Evolutionary conservation across 2,888 invertebrate species (phyloP).

Genomic region (Vanessa cardui): DNA sequence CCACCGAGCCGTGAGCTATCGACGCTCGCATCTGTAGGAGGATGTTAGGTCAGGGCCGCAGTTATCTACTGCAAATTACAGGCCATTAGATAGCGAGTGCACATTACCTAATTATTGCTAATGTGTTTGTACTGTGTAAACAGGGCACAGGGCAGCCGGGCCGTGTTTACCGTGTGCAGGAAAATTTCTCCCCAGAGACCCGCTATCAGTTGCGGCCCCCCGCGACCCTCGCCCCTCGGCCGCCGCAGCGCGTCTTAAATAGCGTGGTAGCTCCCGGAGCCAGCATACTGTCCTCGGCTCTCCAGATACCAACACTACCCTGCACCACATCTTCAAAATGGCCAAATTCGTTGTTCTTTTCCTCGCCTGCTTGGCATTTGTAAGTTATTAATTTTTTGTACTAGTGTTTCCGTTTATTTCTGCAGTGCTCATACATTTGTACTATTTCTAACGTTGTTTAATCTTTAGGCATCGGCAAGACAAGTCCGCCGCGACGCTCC

Average conservation of each 20-base stretch:
- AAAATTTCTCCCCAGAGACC: conserved; percentile 42
- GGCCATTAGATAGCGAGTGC: conserved; percentile 30
- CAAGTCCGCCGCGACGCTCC: conserved; percentile 62
- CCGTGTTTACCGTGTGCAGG: conserved; percentile 43
- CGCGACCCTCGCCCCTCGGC: conserved; percentile 28
- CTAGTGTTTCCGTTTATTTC: background rate
- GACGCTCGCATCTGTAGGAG: conserved; percentile 6
- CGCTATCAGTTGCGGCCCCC: conserved; percentile 36
- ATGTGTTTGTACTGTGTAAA: conserved; percentile 41
- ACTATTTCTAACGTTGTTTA: background rate
- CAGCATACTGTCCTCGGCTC: conserved; percentile 36
- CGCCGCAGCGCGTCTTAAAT: conserved; percentile 45
- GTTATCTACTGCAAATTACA: conserved; percentile 21
- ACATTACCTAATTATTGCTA: conserved; percentile 39
- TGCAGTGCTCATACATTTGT: background rate
- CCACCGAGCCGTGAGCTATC: background rate
- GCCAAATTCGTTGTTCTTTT: conserved; percentile 61
- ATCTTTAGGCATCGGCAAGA: conserved; percentile 54
- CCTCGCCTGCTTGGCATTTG: conserved; percentile 65
- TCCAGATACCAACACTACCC: conserved; percentile 52
- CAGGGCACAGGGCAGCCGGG: conserved; percentile 46
- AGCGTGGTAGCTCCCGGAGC: conserved; percentile 39
- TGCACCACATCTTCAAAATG: conserved; percentile 52
- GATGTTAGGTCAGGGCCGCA: conserved; percentile 28
- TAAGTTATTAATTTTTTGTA: conserved; percentile 50